Base-by-base conservation (phyloP, 2,113 vertebrate genomes). In the Lepisosteus oculatus region DNA sequence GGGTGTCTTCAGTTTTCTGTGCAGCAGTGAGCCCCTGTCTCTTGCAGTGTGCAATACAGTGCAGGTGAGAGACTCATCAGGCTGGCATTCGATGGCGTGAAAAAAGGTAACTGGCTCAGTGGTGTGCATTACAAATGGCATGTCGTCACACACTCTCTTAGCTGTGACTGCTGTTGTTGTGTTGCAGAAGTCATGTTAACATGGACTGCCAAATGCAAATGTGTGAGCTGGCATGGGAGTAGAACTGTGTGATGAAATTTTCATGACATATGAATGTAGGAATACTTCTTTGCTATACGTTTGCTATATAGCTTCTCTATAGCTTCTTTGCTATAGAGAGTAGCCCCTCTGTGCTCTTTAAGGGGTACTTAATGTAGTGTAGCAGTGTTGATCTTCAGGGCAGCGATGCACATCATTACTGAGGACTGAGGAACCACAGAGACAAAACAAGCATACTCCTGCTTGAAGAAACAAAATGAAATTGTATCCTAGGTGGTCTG, bases 161-260 rank as follows among this genome's bases (percentile, higher is more conserved):
- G 9, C 43, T 43, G 44, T 15, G 29, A 15, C 8, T 8, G 47
- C 9, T 5, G 47, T 5, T 3, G 5, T 51, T 69, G 76, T 68
- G 64, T 71, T 67, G 45, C 73, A 70, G 43, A 8, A 76, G 65
- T 61, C 70, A 67, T 71, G 65, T 71, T 5, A 63, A 65, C 72
- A 17, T 70, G 67, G 51, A 78, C 47, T 65, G 15, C 15, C 63
- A 29, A 43, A 55, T 57, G 62, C 51, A 61, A 59, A 73, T 76
- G 80, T 81, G 51, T 72, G 55, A 68, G 51, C 47, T 51, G 2
- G 59, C 69, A 62, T 61, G 70, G 47, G 15, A 29, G 44, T 59
- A 55, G 68, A 71, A 43, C 47, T 12, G 44, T 55, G 74, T 79
- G 61, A 83, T 86, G 63, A 85, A 82, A 84, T 64, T 62, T 79